Percentiles rank a stretch among this genome's conserved stretches.
Evolutionary conservation across 2,888 invertebrate genomes (phyloP).

Genomic region (Lycaena phlaeas): DNA sequence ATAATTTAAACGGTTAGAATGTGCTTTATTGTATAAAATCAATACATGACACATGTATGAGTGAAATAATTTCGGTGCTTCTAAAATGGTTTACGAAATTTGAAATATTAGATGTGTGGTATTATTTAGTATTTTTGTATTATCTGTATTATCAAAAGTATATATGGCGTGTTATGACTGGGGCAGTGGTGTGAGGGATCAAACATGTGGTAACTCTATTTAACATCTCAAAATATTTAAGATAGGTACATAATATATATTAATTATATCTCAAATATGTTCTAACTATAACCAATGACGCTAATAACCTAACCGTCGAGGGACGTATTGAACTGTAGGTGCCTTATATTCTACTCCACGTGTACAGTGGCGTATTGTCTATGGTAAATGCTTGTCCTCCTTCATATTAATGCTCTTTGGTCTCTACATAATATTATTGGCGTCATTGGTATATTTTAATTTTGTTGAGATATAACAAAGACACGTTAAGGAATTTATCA

Average conservation of each 20-base stretch:
- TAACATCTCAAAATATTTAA: slow-evolving; percentile 12
- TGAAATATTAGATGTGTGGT: no score
- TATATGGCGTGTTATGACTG: slow-evolving; percentile 42
- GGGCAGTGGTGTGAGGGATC: slow-evolving; percentile 55
- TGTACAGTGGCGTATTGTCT: neutral
- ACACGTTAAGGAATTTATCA: slow-evolving; percentile 5
- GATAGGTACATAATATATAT: slow-evolving; percentile 2
- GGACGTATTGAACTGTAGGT: neutral
- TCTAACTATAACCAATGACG: slow-evolving; percentile 10
- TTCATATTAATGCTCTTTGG: neutral
- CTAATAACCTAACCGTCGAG: neutral
- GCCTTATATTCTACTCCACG: neutral
- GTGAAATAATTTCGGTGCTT: no score
- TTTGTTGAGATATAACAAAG: slow-evolving; percentile 10
- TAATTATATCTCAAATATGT: slow-evolving; percentile 12
- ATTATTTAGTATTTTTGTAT: no score
- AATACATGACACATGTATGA: no score
- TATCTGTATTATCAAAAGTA: no score
- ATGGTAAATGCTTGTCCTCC: neutral
- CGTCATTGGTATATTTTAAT: slow-evolving; percentile 11
- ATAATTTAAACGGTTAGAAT: no score
- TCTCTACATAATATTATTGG: neutral
- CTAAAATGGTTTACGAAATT: no score
- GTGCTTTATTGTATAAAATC: no score
- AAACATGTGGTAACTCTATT: slow-evolving; percentile 17